These are phyloP conservation scores for Adrianichthys oophorus DNA, from an alignment of 2,797 vertebrate genomes.

Conservation along the genomic window DNA sequence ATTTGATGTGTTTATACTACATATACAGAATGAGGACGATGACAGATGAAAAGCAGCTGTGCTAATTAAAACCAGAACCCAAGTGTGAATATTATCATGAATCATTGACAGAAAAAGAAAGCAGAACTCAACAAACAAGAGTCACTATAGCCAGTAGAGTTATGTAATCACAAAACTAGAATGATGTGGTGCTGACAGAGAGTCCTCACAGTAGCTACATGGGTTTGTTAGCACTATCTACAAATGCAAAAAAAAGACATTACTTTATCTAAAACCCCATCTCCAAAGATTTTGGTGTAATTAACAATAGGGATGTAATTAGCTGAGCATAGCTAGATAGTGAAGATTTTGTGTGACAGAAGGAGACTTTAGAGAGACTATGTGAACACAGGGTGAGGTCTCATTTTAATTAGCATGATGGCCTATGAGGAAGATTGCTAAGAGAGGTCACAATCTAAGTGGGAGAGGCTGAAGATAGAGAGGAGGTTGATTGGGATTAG, in stretches of 20 bases:
- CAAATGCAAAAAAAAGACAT: slow-evolving; percentile 29
- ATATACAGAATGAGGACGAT: no score
- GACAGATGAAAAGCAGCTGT: no score
- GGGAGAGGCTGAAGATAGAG: slow-evolving; percentile 14
- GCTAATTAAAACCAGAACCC: no score
- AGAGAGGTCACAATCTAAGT: slow-evolving; percentile 37
- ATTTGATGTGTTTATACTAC: no score
- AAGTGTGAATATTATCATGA: no score
- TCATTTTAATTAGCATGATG: slow-evolving; percentile 60
- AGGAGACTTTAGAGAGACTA: slow-evolving; percentile 42
- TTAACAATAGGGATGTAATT: slow-evolving; percentile 77
- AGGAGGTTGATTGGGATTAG: slow-evolving; percentile 39
- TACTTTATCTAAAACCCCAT: slow-evolving; percentile 48
- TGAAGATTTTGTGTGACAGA: slow-evolving; percentile 46
- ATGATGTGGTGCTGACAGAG: slow-evolving; percentile 8
- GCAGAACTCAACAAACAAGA: no score
- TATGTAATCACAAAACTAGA: background rate
- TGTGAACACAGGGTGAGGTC: slow-evolving; percentile 39
- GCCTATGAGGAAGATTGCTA: slow-evolving; percentile 45
- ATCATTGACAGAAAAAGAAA: no score
- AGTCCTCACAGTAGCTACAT: slow-evolving; percentile 21
- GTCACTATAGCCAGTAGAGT: no score
- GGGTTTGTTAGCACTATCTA: slow-evolving; percentile 22
- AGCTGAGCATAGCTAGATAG: slow-evolving; percentile 64
- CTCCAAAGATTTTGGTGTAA: slow-evolving; percentile 59